Percentiles rank a stretch among this genome's conserved stretches.
Conservation (phyloP, 2,888 invertebrate genomes). For the Cataglyphis cursor region DNA sequence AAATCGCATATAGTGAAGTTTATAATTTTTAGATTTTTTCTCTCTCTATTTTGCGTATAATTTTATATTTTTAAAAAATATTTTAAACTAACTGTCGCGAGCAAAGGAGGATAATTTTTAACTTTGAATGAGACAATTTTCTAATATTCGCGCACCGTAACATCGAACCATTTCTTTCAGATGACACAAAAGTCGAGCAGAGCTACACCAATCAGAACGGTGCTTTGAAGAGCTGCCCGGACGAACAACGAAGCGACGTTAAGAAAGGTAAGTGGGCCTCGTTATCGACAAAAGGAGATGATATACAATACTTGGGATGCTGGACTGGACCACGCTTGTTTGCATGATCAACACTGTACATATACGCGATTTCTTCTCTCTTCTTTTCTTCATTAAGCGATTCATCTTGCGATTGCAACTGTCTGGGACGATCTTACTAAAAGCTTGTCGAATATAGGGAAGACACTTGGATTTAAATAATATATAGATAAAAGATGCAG, state of each 20-base stretch:
- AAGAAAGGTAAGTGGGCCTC: conserved; percentile 74
- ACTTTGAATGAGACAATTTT: neutral
- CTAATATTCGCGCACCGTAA: conserved; percentile 19
- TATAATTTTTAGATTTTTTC: neutral
- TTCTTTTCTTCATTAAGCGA: conserved; percentile 48
- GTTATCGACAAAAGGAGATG: conserved; percentile 3
- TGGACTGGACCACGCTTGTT: conserved; percentile 67
- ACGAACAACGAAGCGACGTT: conserved; percentile 65
- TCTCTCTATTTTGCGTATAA: neutral
- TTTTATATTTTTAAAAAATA: neutral
- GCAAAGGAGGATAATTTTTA: neutral
- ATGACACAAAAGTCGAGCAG: conserved; percentile 81
- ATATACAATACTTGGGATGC: conserved; percentile 63
- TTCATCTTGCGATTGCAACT: conserved; percentile 38
- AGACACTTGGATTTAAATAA: neutral
- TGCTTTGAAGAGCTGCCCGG: conserved; percentile 75
- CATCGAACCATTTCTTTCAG: conserved; percentile 76
- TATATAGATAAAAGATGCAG: neutral
- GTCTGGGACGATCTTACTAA: conserved; percentile 32
- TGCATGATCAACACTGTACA: conserved; percentile 64
- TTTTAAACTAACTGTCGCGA: neutral
- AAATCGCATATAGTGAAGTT: neutral
- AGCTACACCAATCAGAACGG: conserved; percentile 83
- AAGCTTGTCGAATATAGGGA: conserved; percentile 21
- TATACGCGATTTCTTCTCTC: conserved; percentile 28